Evolutionary conservation across 2,888 invertebrate species (phyloP), one percentile per base, ranked within the genome.

Genomic region (Rotaria macrura): DNA sequence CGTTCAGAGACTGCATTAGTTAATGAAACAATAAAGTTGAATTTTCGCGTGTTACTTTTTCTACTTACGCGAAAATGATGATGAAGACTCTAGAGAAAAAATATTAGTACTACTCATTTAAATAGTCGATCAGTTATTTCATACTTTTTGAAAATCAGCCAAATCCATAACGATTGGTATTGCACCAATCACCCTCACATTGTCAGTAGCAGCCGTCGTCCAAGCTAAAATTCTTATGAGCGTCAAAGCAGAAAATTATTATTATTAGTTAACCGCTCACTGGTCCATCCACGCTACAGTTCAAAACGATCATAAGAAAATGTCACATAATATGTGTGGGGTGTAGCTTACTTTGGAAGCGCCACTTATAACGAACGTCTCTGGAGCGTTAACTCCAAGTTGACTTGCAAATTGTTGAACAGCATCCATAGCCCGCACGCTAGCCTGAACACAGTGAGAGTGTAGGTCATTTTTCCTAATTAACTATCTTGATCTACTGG

Each of bases 111-210:
- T 1, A 55, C 9, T 55, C 3, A n/a, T 7, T n/a, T 55, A 55
- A n/a, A 10, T 9, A 55, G 14, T 9, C 25, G 2, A 55, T 55
- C 9, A 10, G 25, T 72, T 34, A 23, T 34, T 5, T 79, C 2
- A 7, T 85, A 89, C 89, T 88, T 88, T 87, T 10, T 87, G 87
- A 47, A 89, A 86, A 55, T 89, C 88, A 14, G 89, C 87, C 1
- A 89, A 87, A 85, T 89, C 89, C 89, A 89, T 88, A 29, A 89
- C 89, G 25, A 89, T 88, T 5, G 90, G 90, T 40, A 88, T 88
- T 83, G 89, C 87, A n/a, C 87, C 89, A 43, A 89, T 87, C 10
- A 90, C 89, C 79, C 90, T 85, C 14, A 84, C 74, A 87, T 89
- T 89, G 4, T 89, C 89, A 23, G 89, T 89, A 6, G 88, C 89